phyloP scores from a whole-genome alignment of 1,140 invertebrate genomes.

The Drosophila rufa region DNA sequence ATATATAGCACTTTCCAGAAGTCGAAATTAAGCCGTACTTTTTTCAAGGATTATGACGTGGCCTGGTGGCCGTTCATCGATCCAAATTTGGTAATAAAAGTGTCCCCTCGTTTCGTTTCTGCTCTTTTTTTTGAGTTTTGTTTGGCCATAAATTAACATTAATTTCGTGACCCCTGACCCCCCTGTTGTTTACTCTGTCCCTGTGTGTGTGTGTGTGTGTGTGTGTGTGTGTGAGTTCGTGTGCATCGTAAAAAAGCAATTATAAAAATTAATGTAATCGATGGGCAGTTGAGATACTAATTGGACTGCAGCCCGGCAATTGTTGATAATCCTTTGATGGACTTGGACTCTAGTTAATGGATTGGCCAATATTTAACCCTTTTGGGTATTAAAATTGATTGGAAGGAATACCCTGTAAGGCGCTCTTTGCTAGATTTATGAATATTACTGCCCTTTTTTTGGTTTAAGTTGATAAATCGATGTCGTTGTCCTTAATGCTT shows the following conservation, averaged over 20 bases:
- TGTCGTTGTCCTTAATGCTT: neutral
- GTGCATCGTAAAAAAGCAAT: conserved; percentile 48
- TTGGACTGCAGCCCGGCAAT: conserved; percentile 26
- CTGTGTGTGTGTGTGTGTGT: too few relatives aligned
- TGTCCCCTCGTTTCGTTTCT: neutral
- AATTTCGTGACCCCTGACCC: conserved; percentile 25
- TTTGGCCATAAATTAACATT: conserved; percentile 39
- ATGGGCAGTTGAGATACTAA: conserved; percentile 38
- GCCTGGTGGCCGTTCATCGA: conserved; percentile 29
- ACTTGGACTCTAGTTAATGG: conserved; percentile 6
- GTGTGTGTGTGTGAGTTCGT: conserved; percentile 1
- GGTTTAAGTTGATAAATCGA: neutral
- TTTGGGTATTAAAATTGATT: neutral
- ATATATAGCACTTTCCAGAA: neutral
- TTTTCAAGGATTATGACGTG: neutral
- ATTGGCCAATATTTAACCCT: conserved; percentile 6
- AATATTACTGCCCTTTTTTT: neutral
- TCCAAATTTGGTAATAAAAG: conserved; percentile 55
- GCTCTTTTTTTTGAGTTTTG: neutral
- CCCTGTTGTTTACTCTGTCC: neutral
- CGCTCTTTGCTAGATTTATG: neutral
- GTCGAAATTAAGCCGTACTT: neutral
- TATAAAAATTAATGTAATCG: conserved; percentile 49
- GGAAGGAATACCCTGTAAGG: neutral
- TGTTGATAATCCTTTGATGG: conserved; percentile 18